These are phyloP conservation scores for Notiomystis cincta DNA, from an alignment of 2,113 vertebrate species.

Conservation along the genomic window DNA sequence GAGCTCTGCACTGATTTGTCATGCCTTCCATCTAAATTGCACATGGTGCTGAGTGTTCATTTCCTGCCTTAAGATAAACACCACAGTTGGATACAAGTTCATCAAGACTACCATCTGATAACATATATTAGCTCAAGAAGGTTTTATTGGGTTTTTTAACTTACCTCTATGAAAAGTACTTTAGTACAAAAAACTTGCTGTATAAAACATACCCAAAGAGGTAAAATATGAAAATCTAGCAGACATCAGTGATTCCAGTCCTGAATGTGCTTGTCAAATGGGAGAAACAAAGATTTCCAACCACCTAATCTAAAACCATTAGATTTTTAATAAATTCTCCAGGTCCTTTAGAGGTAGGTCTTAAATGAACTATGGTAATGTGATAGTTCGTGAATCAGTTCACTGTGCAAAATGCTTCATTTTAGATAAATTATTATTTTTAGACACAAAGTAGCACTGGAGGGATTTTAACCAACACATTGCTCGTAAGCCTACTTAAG, in stretches of 20 bases:
- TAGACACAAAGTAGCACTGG: background rate
- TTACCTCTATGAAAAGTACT: background rate
- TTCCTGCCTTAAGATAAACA: conserved; percentile 65
- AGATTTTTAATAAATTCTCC: background rate
- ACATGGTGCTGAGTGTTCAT: conserved; percentile 29
- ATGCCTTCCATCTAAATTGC: conserved; percentile 29
- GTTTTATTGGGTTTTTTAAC: background rate
- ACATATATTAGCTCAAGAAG: background rate
- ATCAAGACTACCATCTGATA: background rate
- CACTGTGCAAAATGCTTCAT: background rate
- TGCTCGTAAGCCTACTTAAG: background rate
- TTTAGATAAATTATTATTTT: background rate
- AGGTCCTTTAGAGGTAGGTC: background rate
- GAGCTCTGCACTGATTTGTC: conserved; percentile 17
- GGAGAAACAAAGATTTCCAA: background rate
- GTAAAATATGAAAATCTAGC: background rate
- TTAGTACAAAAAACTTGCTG: background rate
- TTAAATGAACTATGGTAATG: background rate
- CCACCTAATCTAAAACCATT: background rate
- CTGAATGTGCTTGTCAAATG: background rate
- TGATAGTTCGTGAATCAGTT: background rate
- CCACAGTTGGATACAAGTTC: background rate
- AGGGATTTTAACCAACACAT: background rate
- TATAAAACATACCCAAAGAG: background rate
- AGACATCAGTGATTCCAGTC: background rate